Base-by-base conservation (phyloP, 2,888 invertebrate species). In the Bombylius major region DNA sequence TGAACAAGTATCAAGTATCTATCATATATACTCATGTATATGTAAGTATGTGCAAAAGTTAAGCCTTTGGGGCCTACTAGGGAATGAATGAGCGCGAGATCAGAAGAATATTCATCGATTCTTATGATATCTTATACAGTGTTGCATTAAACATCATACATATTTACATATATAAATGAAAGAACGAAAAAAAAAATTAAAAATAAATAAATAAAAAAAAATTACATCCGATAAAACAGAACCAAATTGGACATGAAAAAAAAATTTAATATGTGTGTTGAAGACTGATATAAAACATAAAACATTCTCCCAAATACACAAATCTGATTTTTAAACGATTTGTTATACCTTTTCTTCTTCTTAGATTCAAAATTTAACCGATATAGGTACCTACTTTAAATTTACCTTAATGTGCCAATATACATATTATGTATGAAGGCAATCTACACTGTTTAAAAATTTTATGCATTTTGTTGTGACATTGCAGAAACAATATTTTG, bases 171-270 rank as follows among this genome's bases (percentile, higher is more conserved):
- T n/a, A 42, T 11, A 11, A 42, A 42, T 11, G 11, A 11, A 11
- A 14, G 45, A 14, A 39, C 39, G 9, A 39, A 39, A 9, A 45
- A 45, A n/a, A 44, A 44, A 44, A 44, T 13, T n/a, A 12, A 44
- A 44, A 44, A n/a, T 5, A 44, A 44, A 13, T 44, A 44, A n/a
- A 44, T 11, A 13, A 44, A 44, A 44, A 13, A 44, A n/a, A 44
- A 7, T 45, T 6, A 45, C 39, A 42, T 45, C 45, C 13, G 47
- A 55, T 39, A 55, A 51, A 55, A 55, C 47, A 55, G n/a, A 55
- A 47, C 55, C 51, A 51, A 55, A 51, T 55, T 55, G 55, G 48
- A 56, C 48, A 52, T 52, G 48, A 34, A 56, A 52, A 52, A 36
- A n/a, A 51, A 48, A 44, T 47, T 47, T 55, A 51, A 55, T 55